Percentiles rank a stretch among this genome's conserved stretches.
phyloP scores from a whole-genome alignment of 2,113 vertebrate genomes.

The Entelurus aequoreus region DNA sequence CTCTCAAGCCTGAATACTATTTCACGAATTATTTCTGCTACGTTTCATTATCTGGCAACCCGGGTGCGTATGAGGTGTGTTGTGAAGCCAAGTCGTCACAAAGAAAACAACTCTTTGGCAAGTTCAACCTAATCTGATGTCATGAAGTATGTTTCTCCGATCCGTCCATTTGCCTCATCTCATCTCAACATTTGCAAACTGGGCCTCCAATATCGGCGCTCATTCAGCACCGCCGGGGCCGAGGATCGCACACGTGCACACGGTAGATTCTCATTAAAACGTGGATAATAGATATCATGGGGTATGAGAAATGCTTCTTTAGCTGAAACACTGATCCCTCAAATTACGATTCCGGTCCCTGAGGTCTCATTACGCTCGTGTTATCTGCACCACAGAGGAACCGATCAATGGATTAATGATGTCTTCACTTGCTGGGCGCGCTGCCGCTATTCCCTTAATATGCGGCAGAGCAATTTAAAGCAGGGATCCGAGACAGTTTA shows the following conservation, averaged over 20 bases:
- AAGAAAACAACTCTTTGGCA: too few species aligned
- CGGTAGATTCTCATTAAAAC: not conserved
- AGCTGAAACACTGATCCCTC: conserved; percentile 7
- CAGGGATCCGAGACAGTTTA: not conserved
- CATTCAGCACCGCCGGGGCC: conserved; percentile 28
- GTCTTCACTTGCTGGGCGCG: conserved; percentile 1
- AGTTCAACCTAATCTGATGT: not conserved
- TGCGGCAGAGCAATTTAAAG: conserved; percentile 5
- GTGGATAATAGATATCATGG: conserved; percentile 8
- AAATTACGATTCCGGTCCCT: conserved; percentile 18
- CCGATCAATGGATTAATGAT: conserved; percentile 21
- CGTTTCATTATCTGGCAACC: too few species aligned
- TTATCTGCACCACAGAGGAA: conserved; percentile 11
- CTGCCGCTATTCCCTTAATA: not conserved
- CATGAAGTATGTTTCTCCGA: not conserved
- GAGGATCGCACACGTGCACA: conserved; percentile 9
- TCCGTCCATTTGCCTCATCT: not conserved
- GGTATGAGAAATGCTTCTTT: conserved; percentile 19
- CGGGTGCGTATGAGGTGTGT: too few species aligned
- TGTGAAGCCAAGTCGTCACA: too few species aligned
- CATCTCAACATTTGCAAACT: not conserved
- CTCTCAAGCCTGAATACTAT: too few species aligned
- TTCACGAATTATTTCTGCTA: too few species aligned
- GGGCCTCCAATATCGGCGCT: conserved; percentile 17
- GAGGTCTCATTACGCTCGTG: conserved; percentile 25